Conservation (phyloP, 2,797 vertebrate genomes). For the Pelobates cultripes region DNA sequence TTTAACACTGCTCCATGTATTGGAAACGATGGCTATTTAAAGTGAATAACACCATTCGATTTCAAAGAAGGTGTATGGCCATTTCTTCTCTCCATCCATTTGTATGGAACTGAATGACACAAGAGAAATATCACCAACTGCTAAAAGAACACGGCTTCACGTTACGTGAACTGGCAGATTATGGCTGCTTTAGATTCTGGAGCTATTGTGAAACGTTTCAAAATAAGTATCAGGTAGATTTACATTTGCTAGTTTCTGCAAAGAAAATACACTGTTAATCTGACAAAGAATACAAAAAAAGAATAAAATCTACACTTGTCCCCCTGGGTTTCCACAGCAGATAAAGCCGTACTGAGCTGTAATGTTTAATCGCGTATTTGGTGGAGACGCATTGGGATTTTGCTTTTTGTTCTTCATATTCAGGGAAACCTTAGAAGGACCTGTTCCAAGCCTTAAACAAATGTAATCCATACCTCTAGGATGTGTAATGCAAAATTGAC, state of each 20-base stretch:
- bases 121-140: background rate
- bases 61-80: too few relatives aligned
- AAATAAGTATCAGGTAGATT: constrained; percentile 24
- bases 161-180: constrained; percentile 35
- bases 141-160: background rate
- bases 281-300: constrained; percentile 5
- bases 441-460: constrained; percentile 15
- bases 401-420: constrained; percentile 42
- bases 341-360: constrained; percentile 30
- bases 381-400: constrained; percentile 42
- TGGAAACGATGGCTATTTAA: too few relatives aligned
- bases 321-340: constrained; percentile 12
- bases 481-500: constrained; percentile 50
- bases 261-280: constrained; percentile 20
- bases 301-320: constrained; percentile 29
- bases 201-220: constrained; percentile 8
- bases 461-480: constrained; percentile 35
- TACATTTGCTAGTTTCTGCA: background rate
- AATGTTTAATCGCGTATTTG: constrained; percentile 40
- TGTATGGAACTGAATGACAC: too few relatives aligned
- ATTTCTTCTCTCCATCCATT: too few relatives aligned
- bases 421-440: constrained; percentile 44
- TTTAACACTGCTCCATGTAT: too few relatives aligned
- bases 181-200: constrained; percentile 13
- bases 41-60: too few relatives aligned